Evolutionary conservation across 2,797 vertebrate genomes (phyloP), one percentile per base, ranked within the genome.

Genomic region (Choloepus didactylus): DNA sequence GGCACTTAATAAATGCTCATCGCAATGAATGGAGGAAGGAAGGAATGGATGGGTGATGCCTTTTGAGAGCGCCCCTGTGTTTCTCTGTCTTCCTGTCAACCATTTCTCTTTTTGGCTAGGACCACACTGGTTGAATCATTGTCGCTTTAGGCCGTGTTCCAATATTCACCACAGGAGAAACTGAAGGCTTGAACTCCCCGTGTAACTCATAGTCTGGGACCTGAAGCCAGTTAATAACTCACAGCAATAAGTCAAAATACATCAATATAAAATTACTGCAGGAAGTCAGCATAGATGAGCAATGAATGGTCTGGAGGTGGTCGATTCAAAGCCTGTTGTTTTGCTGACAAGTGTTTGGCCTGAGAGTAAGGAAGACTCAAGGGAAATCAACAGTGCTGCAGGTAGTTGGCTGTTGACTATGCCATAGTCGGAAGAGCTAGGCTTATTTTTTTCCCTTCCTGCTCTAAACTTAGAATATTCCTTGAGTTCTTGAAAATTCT

Each of bases 401-500:
- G 21, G 38, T 6, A 27, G 85, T 35, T 29, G 3, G 15, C 16
- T n/a, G 44, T 2, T 6, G 54, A 25, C 3, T 41, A 1, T 7
- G 38, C 38, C 35, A 6, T 44, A 3, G 38, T 67, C 1, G 18
- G 79, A 81, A 82, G 64, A 0, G 6, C 62, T 81, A 59, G 60
- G 90, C 11, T 7, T 51, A 6, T 3, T 54, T 49, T 60, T 46
- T 29, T 4, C 8, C 60, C 75, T 27, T 75, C 41, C 66, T 87
- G 72, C 56, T 73, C 89, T 27, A 72, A 89, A 85, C 81, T 82
- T 87, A 73, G 92, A 91, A 60, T 86, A 46, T 88, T 92, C 92
- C 93, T 89, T 46, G 84, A 94, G 89, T 82, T 93, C 80, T 90
- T 92, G 79, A 86, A 73, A 67, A 72, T 77, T 66, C 81, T 93